phyloP scores from a whole-genome alignment of 2,113 vertebrate species.

The Fulmarus glacialis region DNA sequence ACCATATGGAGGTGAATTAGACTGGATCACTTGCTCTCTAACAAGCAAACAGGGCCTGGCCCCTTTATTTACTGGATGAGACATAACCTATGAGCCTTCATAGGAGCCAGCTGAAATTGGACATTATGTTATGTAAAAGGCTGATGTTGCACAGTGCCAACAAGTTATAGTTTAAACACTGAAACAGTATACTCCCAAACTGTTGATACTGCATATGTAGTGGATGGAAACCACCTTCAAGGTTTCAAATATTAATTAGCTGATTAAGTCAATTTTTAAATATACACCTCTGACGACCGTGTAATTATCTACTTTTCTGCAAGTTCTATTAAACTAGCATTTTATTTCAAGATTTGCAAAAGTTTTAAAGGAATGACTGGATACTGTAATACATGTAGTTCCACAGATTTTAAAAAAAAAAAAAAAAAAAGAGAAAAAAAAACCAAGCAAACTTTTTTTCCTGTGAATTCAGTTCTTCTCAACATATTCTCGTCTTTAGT shows the following conservation, averaged over 20 bases:
- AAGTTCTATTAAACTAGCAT: background rate
- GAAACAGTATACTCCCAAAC: background rate
- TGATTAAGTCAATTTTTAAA: background rate
- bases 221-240: background rate
- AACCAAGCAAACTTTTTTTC: fast-evolving
- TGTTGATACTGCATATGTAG: background rate
- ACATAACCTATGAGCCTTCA: background rate
- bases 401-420: background rate
- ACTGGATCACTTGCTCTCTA: background rate
- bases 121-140: background rate
- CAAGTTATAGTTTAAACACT: background rate
- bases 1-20: background rate
- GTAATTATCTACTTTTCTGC: background rate
- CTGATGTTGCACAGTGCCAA: background rate
- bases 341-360: background rate
- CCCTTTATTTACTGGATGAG: background rate
- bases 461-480: background rate
- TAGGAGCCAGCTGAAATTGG: background rate
- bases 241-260: background rate
- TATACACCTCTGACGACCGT: background rate
- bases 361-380: background rate
- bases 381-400: background rate
- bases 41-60: background rate
- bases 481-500: background rate
- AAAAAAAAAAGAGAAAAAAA: fast-evolving